phyloP scores from a whole-genome alignment of 2,888 invertebrate genomes.

The Brenthis hecate region DNA sequence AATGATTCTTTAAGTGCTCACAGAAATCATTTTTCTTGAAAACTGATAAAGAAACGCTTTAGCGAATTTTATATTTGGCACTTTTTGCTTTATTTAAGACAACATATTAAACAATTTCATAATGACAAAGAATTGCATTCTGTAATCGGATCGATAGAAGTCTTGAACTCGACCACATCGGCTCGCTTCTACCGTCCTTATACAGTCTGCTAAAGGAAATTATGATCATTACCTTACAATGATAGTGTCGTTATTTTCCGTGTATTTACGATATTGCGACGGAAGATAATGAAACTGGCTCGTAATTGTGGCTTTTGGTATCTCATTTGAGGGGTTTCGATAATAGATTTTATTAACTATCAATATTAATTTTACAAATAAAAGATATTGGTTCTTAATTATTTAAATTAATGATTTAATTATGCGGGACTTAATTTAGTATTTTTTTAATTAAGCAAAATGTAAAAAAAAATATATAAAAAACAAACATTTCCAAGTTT shows the following conservation, averaged over 20 bases:
- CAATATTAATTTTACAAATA: slow-evolving; percentile 7
- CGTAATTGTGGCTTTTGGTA: slow-evolving; percentile 19
- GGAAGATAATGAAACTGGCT: slow-evolving; percentile 24
- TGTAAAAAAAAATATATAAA: neutral
- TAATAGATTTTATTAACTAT: slow-evolving; percentile 12
- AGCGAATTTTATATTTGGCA: neutral
- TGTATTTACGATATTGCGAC: slow-evolving; percentile 32
- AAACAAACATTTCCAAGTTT: too few species aligned
- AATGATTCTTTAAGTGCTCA: too few species aligned
- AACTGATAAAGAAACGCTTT: too few species aligned
- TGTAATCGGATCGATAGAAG: slow-evolving; percentile 35
- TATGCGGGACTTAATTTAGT: neutral
- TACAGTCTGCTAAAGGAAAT: slow-evolving; percentile 34
- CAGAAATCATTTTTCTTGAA: too few species aligned
- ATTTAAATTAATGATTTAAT: slow-evolving; percentile 7
- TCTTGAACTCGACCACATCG: slow-evolving; percentile 36
- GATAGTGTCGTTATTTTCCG: slow-evolving; percentile 35
- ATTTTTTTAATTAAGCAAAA: slow-evolving; percentile 10
- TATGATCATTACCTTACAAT: slow-evolving; percentile 36
- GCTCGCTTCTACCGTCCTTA: slow-evolving; percentile 28
- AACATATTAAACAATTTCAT: neutral
- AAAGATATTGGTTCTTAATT: slow-evolving; percentile 15
- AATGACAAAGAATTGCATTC: slow-evolving; percentile 18
- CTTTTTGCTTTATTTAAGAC: neutral
- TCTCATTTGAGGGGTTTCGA: slow-evolving; percentile 6